Evolutionary conservation across 2,888 invertebrate species (phyloP), one percentile per base, ranked within the genome.

Genomic region (Cantharis nigra): DNA sequence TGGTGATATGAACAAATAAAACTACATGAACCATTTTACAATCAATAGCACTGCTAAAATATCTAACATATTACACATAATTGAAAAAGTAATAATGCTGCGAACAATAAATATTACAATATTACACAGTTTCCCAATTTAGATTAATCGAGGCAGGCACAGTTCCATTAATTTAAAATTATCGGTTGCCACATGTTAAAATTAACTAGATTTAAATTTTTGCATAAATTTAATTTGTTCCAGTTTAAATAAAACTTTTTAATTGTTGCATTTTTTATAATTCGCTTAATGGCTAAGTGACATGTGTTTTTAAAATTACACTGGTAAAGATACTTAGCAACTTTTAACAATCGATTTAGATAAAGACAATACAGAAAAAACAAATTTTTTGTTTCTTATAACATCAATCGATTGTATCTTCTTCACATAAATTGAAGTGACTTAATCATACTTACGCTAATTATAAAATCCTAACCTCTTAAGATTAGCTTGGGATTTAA

Each of bases 171-270:
- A 49, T 49, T 49, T 49, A 49, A 49, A 49, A 49, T 49, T 49
- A 62, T 71, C 67, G 30, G 63, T 33, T 63, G 33, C 71, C 67
- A 75, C 72, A 70, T 72, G 71, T 79, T 81, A 79, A 49, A 49
- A 49, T 49, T 49, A 49, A 49, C 49, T 49, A 49, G 49, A 49
- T 49, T n/a, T 49, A n/a, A 49, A 49, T n/a, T 49, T 33, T 49
- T 49, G 49, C 49, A 49, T 49, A 49, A 49, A 49, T 49, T 49
- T 49, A 49, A 49, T 49, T 49, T n/a, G 49, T 49, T 49, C 49
- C 49, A 49, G 49, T 49, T 49, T n/a, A n/a, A 49, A n/a, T 49
- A 49, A 49, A 49, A 49, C 49, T 49, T 49, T 49, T 49, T 49
- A 49, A 49, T 49, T 49, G 49, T 49, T 49, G 49, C 49, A 49